Base-by-base conservation (phyloP, 2,797 vertebrate species). In the Trematomus bernacchii region DNA sequence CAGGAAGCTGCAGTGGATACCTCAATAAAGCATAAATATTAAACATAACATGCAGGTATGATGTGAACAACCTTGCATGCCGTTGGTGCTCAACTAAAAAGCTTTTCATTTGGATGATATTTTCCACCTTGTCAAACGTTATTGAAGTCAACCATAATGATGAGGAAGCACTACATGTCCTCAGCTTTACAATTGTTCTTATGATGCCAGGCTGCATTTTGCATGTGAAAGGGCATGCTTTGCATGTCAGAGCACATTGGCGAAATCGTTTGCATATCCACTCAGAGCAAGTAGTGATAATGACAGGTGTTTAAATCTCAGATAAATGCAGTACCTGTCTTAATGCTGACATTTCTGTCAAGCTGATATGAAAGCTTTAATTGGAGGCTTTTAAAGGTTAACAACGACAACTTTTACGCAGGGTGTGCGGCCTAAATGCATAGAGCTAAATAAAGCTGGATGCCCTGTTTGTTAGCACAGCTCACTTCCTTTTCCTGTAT, bases 401-500 rank as follows among this genome's bases (percentile, higher is more conserved):
- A 37, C 33, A 37, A 37, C 2, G 33, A 9, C 33, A 37, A 37
- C 8, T 37, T 37, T 37, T 7, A 37, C 8, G 33, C 33, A 37
- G 33, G 33, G 8, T 37, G 33, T 9, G 33, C 2, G 33, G 33
- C 33, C 8, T 37, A 69, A 80, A 82, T 93, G 33, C 33, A 37
- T 37, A 37, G 33, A 37, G 33, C 33, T 9, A 37, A 37, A 37
- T 93, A 87, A 87, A 89, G 75, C 79, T 90, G 66, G 87, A 71
- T 71, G 47, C 67, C 79, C 92, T 73, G 67, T 84, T 80, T 77
- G 81, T 87, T 85, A 92, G 91, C 90, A 83, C 89, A 94, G 92
- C 90, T 94, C 85, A 87, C 92, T 95, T 94, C 93, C 95, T 91
- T 92, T 95, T 93, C 93, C 95, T 94, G 87, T 91, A 90, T 77